These are phyloP conservation scores for Fistularia tabacaria DNA, from an alignment of 2,797 vertebrate genomes.

Conservation along the genomic window DNA sequence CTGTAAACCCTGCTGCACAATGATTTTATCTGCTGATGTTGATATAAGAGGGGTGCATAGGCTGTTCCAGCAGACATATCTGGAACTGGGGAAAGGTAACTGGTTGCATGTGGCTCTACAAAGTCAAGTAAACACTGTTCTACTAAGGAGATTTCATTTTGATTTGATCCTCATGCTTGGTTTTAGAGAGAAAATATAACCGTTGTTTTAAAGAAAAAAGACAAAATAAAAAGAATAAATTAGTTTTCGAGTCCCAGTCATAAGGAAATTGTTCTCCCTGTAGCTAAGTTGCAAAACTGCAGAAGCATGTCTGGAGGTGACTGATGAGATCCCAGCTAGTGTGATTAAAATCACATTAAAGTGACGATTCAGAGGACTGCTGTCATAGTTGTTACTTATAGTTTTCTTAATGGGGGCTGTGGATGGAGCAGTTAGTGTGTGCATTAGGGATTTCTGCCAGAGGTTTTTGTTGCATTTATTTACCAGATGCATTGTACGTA, in stretches of 20 bases:
- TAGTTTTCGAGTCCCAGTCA: not conserved
- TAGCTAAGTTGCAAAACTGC: not conserved
- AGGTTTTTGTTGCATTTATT: conserved; percentile 21
- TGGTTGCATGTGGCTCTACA: no score
- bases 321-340: conserved; percentile 52
- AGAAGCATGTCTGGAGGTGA: conserved; percentile 27
- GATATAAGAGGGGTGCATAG: no score
- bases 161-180: no score
- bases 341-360: conserved; percentile 63
- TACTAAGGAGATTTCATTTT: no score
- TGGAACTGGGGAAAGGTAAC: no score
- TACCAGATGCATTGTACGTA: conserved; percentile 25
- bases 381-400: conserved; percentile 19
- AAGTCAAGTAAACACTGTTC: no score
- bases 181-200: no score
- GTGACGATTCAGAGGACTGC: conserved; percentile 35
- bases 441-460: not conserved
- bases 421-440: conserved; percentile 21
- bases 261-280: conserved; percentile 1
- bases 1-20: no score
- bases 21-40: no score
- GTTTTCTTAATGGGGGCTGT: conserved; percentile 31
- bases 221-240: not conserved
- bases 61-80: no score
- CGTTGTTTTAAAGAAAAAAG: no score